These are phyloP conservation scores for Rhabdomys dilectus DNA, from an alignment of 2,113 vertebrate species.

Conservation along the genomic window DNA sequence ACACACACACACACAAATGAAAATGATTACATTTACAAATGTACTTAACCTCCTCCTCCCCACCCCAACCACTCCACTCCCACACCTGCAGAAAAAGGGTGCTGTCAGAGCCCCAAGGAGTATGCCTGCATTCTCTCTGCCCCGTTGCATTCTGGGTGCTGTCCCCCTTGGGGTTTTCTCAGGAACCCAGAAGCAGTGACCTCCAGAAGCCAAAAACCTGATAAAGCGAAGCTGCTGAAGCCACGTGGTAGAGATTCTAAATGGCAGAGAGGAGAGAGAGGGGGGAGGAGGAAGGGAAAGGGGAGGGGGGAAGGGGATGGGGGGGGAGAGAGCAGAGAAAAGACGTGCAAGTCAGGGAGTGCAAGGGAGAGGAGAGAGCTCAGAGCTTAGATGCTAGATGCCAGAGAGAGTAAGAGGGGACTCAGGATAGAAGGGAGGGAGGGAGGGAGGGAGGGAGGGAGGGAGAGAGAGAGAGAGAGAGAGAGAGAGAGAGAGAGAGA, in stretches of 20 bases:
- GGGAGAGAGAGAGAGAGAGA: no score
- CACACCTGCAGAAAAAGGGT: not conserved
- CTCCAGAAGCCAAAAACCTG: not conserved
- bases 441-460: accelerated
- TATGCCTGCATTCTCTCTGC: not conserved
- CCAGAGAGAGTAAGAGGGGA: not conserved
- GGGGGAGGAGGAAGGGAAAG: no score
- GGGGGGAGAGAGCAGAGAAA: no score
- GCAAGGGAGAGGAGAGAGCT: not conserved
- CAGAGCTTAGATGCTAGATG: not conserved
- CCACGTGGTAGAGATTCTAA: not conserved
- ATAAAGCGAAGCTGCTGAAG: not conserved
- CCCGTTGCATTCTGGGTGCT: not conserved
- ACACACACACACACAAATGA: not conserved
- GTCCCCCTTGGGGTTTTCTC: not conserved
- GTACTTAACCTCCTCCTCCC: not conserved
- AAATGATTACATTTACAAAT: not conserved
- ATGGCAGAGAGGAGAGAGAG: not conserved
- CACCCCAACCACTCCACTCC: not conserved
- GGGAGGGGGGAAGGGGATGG: not conserved
- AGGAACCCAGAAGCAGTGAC: not conserved
- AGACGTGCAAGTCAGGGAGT: no score
- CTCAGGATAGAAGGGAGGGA: no score
- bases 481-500: not conserved
- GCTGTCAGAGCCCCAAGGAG: not conserved